Base-by-base conservation (phyloP, 2,797 vertebrate species). In the Melopsittacus undulatus region DNA sequence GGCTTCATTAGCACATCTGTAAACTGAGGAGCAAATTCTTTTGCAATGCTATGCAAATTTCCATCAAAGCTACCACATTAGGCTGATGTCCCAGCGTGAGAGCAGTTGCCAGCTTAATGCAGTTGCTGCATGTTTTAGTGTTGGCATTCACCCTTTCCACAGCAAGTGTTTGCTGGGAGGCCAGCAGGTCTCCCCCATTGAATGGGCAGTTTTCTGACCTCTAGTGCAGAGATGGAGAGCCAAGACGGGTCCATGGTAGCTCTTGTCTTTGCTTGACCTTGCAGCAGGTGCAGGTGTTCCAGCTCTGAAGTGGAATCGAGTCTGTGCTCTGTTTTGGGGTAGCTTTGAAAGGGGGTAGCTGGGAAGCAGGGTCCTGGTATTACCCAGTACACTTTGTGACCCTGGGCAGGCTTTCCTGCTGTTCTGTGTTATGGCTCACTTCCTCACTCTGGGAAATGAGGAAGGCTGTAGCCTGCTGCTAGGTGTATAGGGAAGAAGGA, bases 31-130 rank as follows among this genome's bases (percentile, higher is more conserved):
- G 80, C 79, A 80, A 62, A 69, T 67, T 95, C 86, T 86, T 96
- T 63, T 85, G 91, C 94, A 96, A 90, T 64, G 82, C 90, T 78
- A 83, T 95, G 79, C 87, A 87, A 95, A 95, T 94, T 90, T 49
- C 87, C 51, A 2, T 61, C 80, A 96, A 93, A 97, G 73, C 93
- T 51, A 59, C 85, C 68, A 61, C 87, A 94, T 94, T 88, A 51
- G 24, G 90, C 93, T 83, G 90, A 73, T 68, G 49, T 85, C 94
- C 83, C 94, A 89, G 96, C 5, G 1, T 34, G 54, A 69, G 48
- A 92, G 74, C 84, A 34, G 54, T 73, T 76, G 96, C 96, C 96
- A 93, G 89, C 77, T 87, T 81, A 79, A 94, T 7, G 42, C 82
- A 89, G 76, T 83, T 73, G 54, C 79, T 91, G 85, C 46, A 40